phyloP scores from a whole-genome alignment of 2,113 vertebrate genomes.

The Sylvicapra grimmia region DNA sequence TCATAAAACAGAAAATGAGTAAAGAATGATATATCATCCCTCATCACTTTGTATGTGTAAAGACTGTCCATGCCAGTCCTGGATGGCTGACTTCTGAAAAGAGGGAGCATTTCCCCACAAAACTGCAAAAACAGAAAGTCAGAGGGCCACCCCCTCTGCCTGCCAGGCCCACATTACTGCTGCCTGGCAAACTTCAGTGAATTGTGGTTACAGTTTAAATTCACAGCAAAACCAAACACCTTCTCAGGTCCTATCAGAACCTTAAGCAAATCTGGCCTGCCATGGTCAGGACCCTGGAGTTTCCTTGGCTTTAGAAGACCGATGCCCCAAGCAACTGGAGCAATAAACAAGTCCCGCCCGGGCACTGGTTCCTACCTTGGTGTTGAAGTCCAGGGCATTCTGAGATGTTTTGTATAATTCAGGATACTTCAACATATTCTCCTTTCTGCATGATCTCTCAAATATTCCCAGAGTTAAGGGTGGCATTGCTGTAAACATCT shows the following conservation, averaged over 20 bases:
- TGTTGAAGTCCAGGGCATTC: conserved; percentile 97
- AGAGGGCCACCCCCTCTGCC: conserved; percentile 41
- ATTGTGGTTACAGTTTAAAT: neutral
- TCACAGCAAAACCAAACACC: neutral
- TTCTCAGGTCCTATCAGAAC: neutral
- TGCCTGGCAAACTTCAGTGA: conserved; percentile 59
- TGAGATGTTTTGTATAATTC: conserved; percentile 98
- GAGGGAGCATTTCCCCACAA: conserved; percentile 80
- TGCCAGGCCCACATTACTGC: conserved; percentile 79
- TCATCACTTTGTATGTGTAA: conserved; percentile 62
- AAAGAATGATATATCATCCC: conserved; percentile 13
- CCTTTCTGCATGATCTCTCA: conserved; percentile 95
- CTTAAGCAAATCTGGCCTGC: neutral
- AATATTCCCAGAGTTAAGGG: conserved; percentile 98
- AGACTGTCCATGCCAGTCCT: conserved; percentile 69
- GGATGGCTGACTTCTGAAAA: conserved; percentile 67
- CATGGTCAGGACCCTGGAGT: accelerated
- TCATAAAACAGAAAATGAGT: conserved; percentile 30
- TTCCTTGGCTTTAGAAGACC: neutral
- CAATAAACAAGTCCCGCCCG: neutral
- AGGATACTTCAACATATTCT: conserved; percentile 99
- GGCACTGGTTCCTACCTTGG: conserved; percentile 85
- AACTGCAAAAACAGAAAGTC: conserved; percentile 66
- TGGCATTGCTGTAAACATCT: conserved; percentile 97
- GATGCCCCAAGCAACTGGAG: neutral